Evolutionary conservation across 2,888 invertebrate species (phyloP).

Genomic region (Oxyteleia sp.): DNA sequence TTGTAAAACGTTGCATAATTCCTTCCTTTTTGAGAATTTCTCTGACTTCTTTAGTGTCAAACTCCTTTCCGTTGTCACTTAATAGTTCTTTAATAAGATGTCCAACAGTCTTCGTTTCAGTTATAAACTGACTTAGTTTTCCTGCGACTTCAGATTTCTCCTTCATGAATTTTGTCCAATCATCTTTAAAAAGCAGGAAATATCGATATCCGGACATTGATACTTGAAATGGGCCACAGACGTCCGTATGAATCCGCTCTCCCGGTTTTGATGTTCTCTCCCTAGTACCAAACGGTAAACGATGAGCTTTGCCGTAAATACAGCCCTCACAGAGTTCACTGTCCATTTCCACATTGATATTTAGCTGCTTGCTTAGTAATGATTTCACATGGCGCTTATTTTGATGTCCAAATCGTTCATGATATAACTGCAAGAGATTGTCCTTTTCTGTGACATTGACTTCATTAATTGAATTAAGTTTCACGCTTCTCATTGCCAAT

Average conservation of each 20-base stretch:
- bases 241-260: slow-evolving; percentile 71
- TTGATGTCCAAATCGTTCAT: slow-evolving; percentile 82
- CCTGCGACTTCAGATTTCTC: slow-evolving; percentile 68
- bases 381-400: slow-evolving; percentile 80
- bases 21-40: slow-evolving; percentile 32
- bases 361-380: slow-evolving; percentile 75
- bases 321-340: slow-evolving; percentile 77
- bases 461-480: slow-evolving; percentile 53
- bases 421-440: slow-evolving; percentile 76
- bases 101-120: slow-evolving; percentile 62
- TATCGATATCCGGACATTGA: slow-evolving; percentile 64
- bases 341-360: slow-evolving; percentile 76
- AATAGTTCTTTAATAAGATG: slow-evolving; percentile 38
- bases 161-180: slow-evolving; percentile 62
- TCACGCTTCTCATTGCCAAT: slow-evolving; percentile 73
- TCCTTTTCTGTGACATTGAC: slow-evolving; percentile 51
- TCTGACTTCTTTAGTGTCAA: slow-evolving; percentile 37
- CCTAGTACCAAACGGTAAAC: slow-evolving; percentile 78
- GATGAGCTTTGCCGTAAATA: slow-evolving; percentile 77
- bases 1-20: slow-evolving; percentile 44
- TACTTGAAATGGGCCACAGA: slow-evolving; percentile 69
- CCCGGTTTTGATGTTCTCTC: slow-evolving; percentile 37
- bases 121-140: slow-evolving; percentile 61
- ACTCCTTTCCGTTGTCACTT: slow-evolving; percentile 55
- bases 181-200: slow-evolving; percentile 74